These are phyloP conservation scores for Drosophila chauvacae DNA, from an alignment of 1,140 invertebrate genomes.

Conservation along the genomic window DNA sequence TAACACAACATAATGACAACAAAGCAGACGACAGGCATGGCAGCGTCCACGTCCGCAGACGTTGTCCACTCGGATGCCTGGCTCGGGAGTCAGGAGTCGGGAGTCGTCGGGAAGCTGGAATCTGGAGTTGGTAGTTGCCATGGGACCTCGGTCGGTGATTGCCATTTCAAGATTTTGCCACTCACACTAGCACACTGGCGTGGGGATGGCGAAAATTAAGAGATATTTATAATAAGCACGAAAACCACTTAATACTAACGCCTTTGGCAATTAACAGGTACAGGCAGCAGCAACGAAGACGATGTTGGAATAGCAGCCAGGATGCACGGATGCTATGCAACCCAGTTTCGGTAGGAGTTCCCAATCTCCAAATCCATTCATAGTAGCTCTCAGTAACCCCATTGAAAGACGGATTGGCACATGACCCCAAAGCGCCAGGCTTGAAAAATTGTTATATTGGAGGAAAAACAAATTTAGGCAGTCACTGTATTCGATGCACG, in stretches of 20 bases:
- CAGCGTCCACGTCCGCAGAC: slow-evolving; percentile 41
- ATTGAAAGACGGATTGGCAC: slow-evolving; percentile 5
- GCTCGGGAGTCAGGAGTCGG: slow-evolving; percentile 9
- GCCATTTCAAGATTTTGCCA: slow-evolving; percentile 78
- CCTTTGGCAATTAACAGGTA: slow-evolving; percentile 84
- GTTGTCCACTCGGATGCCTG: slow-evolving; percentile 65
- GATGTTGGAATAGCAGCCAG: slow-evolving; percentile 22
- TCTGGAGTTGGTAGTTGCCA: slow-evolving; percentile 22
- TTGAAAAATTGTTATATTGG: slow-evolving; percentile 4
- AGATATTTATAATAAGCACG: slow-evolving; percentile 85
- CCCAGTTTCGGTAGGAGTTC: slow-evolving; percentile 17
- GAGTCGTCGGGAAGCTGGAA: slow-evolving; percentile 16
- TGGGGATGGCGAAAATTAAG: slow-evolving; percentile 80
- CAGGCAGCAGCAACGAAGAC: slow-evolving; percentile 38
- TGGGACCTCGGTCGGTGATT: slow-evolving; percentile 66
- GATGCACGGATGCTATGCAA: slow-evolving; percentile 56
- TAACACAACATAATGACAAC: slow-evolving; percentile 83
- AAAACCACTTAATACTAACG: slow-evolving; percentile 84
- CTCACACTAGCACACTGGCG: slow-evolving; percentile 27
- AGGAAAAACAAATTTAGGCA: neutral
- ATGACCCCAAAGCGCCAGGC: slow-evolving; percentile 37
- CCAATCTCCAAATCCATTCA: slow-evolving; percentile 10
- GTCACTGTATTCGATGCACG: neutral
- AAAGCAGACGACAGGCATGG: slow-evolving; percentile 73
- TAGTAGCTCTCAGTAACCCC: neutral